A percentile compares a stretch with the other conserved stretches of the same genome.
These are phyloP conservation scores for Motacilla tschutschensis DNA, from an alignment of 2,113 vertebrate genomes.

Conservation along the genomic window DNA sequence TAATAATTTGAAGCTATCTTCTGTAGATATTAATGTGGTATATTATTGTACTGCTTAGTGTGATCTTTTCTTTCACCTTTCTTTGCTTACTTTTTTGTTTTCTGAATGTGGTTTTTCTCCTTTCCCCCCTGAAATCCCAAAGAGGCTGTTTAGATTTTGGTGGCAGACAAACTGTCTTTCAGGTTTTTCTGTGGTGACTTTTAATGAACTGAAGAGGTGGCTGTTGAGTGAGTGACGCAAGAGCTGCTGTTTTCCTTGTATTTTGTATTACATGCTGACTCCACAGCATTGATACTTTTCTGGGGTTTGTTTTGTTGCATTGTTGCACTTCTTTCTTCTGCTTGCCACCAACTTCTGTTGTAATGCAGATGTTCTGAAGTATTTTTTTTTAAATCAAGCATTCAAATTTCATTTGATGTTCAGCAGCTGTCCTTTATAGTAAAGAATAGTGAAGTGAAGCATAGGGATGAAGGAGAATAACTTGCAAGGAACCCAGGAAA, in stretches of 20 bases:
- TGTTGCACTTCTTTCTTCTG: neutral
- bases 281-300: neutral
- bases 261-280: neutral
- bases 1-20: neutral
- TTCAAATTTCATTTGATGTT: neutral
- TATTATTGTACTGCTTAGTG: neutral
- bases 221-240: neutral
- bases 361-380: neutral
- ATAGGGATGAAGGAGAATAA: neutral
- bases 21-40: neutral
- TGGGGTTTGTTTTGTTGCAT: neutral
- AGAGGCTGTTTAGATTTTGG: neutral
- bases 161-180: neutral
- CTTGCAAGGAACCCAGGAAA: neutral
- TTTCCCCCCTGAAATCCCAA: neutral
- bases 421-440: neutral
- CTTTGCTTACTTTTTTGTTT: neutral
- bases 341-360: neutral
- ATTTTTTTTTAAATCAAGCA: neutral
- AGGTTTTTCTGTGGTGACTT: neutral
- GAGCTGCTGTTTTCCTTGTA: neutral
- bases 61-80: neutral
- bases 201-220: neutral
- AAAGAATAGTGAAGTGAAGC: neutral
- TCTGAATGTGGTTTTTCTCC: neutral